Base-by-base conservation (phyloP, 2,888 invertebrate genomes). In the Nephrotoma flavescens region DNA sequence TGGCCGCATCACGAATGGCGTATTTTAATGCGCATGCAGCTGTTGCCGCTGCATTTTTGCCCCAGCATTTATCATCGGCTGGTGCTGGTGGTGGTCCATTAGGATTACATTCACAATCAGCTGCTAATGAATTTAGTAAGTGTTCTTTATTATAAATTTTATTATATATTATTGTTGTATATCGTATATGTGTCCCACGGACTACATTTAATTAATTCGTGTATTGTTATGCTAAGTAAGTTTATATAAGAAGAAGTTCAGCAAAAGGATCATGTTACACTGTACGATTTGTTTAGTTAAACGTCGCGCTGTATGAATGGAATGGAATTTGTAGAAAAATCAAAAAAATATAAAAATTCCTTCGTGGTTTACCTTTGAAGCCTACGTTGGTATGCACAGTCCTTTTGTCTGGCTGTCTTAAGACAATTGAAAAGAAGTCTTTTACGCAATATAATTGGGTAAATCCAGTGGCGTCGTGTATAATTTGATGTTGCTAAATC, bases 11-110 rank as follows among this genome's bases (percentile, higher is more conserved):
- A 89, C 93, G 97, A 83, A 97, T 97, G 94, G 96, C 96, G 87
- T 97, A 97, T 91, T 96, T 97, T 92, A 97, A 97, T 92, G 97
- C 97, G 86, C 97, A 97, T 91, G 97, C 97, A 83, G 97, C 97
- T n/a, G 97, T 97, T 85, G 97, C 96, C 7, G 97, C 97, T 15
- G 97, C 97, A 85, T 97, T 97, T 92, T 92, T 97, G 89, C 96
- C 96, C 42, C 95, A 95, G 89, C 94, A 94, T 89, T 94, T 94
- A 83, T 88, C 88, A n/a, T 94, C 93, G 85, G 89, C 90, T 86
- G 89, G 90, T 86, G 86, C 87, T 86, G 89, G 89, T 86, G 86
- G 87, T 86, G 88, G 52, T 86, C 91, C 91, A 88, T 90, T 91
- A 89, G 90, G 92, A 89, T 88, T 92, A 89, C 92, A 92, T 89